Percentiles rank a stretch among this genome's conserved stretches.
phyloP scores from a whole-genome alignment of 1,140 invertebrate genomes.

The Sitodiplosis mosellana region DNA sequence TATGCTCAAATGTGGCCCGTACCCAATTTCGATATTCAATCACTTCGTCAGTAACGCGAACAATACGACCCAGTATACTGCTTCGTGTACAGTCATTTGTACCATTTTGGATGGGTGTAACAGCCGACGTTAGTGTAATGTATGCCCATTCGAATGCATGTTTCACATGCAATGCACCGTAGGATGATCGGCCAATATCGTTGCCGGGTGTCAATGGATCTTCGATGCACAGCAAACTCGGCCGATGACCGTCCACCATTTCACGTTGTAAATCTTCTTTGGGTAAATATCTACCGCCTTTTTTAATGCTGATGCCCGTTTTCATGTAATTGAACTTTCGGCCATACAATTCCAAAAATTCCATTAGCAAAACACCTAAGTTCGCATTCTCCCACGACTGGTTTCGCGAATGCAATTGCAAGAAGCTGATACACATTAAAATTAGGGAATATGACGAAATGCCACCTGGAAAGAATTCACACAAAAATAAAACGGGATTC shows the following conservation, averaged over 20 bases:
- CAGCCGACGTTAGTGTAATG: conserved; percentile 61
- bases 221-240: conserved; percentile 89
- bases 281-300: conserved; percentile 82
- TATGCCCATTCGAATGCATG: conserved; percentile 93
- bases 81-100: conserved; percentile 27
- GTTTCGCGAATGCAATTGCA: conserved; percentile 54
- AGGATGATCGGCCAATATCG: conserved; percentile 93
- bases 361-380: conserved; percentile 84
- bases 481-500: neutral
- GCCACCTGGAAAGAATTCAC: conserved; percentile 45
- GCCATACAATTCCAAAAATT: conserved; percentile 96
- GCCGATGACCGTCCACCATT: conserved; percentile 83
- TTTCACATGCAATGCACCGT: conserved; percentile 77
- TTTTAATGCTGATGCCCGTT: conserved; percentile 41
- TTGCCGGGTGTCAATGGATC: conserved; percentile 91
- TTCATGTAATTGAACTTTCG: conserved; percentile 92
- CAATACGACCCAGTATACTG: conserved; percentile 73
- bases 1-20: conserved; percentile 35
- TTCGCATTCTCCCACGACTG: conserved; percentile 45
- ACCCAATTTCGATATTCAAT: conserved; percentile 73
- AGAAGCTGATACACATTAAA: conserved; percentile 94
- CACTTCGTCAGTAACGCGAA: conserved; percentile 85
- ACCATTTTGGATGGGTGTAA: conserved; percentile 41
- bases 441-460: conserved; percentile 98
- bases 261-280: conserved; percentile 87